A percentile compares a stretch with the other conserved stretches of the same genome.
Evolutionary conservation across 2,113 vertebrate species (phyloP).

Genomic region (Machaerirhynchus nigripectus): DNA sequence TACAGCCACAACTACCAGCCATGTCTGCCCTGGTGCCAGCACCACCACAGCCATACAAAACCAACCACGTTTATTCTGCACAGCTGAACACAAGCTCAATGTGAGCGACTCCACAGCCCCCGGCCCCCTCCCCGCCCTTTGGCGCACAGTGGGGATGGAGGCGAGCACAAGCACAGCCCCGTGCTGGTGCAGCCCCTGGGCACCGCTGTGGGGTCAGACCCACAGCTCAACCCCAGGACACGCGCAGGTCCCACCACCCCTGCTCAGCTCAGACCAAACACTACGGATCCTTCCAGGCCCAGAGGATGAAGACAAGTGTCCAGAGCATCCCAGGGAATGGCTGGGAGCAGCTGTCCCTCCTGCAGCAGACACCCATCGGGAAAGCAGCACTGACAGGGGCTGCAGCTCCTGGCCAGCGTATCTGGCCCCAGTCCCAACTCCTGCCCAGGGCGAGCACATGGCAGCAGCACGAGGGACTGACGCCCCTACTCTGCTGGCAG

Average conservation of each 20-base stretch:
- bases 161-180: neutral
- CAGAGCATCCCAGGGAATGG: neutral
- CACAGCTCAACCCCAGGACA: neutral
- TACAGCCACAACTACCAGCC: rapidly evolving
- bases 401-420: neutral
- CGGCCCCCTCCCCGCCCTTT: rapidly evolving
- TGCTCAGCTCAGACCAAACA: neutral
- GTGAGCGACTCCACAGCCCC: constrained; percentile 35
- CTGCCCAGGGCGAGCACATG: rapidly evolving
- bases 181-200: rapidly evolving
- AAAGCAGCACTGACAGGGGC: neutral
- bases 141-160: rapidly evolving
- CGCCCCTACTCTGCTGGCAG: rapidly evolving
- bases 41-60: constrained; percentile 8
- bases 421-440: neutral
- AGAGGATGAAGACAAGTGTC: rapidly evolving
- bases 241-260: rapidly evolving
- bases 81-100: constrained; percentile 47
- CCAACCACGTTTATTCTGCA: constrained; percentile 28
- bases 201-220: rapidly evolving
- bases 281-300: neutral
- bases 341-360: neutral
- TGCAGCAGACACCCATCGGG: neutral
- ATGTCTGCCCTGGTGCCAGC: rapidly evolving
- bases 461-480: neutral